Conservation (phyloP, 1,140 invertebrate species). For the Drosophila suzukii region DNA sequence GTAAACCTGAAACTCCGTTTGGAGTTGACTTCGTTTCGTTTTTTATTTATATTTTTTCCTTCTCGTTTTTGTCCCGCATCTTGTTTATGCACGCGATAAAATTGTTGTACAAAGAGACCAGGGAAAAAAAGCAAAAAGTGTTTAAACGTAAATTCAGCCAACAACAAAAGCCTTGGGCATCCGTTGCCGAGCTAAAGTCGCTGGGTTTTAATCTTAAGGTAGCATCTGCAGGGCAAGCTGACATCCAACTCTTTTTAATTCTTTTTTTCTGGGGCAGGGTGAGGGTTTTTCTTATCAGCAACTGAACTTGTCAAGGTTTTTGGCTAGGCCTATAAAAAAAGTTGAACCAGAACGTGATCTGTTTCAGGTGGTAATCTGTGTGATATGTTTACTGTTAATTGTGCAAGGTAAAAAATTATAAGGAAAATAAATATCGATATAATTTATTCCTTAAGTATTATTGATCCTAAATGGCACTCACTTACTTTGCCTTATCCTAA, state of each 20-base stretch:
- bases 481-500: no score
- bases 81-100: conserved; percentile 82
- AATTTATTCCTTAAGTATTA: no score
- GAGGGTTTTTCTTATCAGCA: conserved; percentile 23
- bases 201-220: conserved; percentile 71
- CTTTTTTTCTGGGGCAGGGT: background rate
- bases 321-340: conserved; percentile 12
- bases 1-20: conserved; percentile 73
- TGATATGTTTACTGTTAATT: conserved; percentile 10
- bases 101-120: conserved; percentile 56
- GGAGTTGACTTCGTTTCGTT: conserved; percentile 66
- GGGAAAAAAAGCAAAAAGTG: conserved; percentile 33
- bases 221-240: conserved; percentile 69
- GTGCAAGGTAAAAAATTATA: conserved; percentile 1
- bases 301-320: conserved; percentile 23
- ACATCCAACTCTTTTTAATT: conserved; percentile 36
- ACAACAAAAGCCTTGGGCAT: conserved; percentile 68
- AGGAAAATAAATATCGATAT: background rate
- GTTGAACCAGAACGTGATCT: conserved; percentile 4
- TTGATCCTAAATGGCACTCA: no score
- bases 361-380: background rate
- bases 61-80: conserved; percentile 40
- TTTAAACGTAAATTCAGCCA: conserved; percentile 59
- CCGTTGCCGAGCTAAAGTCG: conserved; percentile 34
- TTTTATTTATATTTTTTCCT: conserved; percentile 10